phyloP scores from a whole-genome alignment of 1,140 invertebrate genomes.

The Bombus impatiens region DNA sequence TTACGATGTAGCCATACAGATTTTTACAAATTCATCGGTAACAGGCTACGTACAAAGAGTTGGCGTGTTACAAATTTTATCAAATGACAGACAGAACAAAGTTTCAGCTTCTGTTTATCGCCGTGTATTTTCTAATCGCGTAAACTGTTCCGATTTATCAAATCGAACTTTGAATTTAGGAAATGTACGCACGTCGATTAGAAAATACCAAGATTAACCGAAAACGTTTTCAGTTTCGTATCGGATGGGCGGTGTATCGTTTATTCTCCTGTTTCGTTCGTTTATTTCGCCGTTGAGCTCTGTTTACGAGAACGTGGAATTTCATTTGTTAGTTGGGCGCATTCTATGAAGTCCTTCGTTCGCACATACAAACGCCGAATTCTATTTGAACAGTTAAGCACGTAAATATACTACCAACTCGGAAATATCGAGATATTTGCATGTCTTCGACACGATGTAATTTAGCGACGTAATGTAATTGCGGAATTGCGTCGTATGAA shows the following conservation, averaged over 20 bases:
- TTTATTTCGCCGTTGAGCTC: background rate
- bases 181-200: background rate
- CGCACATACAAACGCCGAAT: background rate
- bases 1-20: too few species aligned
- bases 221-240: background rate
- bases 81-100: background rate
- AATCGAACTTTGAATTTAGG: background rate
- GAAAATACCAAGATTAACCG: background rate
- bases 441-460: background rate
- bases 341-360: background rate
- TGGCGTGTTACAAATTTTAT: background rate
- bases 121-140: background rate
- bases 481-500: too few species aligned
- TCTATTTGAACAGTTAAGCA: background rate
- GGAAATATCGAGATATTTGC: background rate
- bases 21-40: too few species aligned
- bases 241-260: background rate
- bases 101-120: too few species aligned
- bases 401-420: background rate
- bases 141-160: background rate
- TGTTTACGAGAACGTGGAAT: background rate
- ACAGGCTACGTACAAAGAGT: background rate
- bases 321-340: background rate
- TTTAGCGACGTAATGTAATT: background rate
- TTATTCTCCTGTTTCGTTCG: background rate